Evolutionary conservation across 2,888 invertebrate genomes (phyloP).

Genomic region (Octonoba sinensis): DNA sequence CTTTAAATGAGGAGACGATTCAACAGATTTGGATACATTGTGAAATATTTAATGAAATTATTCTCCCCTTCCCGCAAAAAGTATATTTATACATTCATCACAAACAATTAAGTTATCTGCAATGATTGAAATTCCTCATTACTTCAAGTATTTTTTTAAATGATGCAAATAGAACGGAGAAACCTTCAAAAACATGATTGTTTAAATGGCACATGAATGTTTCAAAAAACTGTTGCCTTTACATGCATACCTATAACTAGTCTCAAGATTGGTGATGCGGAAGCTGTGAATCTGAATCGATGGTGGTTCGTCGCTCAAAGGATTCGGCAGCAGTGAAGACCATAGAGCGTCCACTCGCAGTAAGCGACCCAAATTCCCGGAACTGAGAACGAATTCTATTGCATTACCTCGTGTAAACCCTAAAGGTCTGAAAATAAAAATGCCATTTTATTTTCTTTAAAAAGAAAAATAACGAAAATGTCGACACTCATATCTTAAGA

Average conservation of each 20-base stretch:
- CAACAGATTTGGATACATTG: too few relatives aligned
- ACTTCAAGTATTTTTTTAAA: too few relatives aligned
- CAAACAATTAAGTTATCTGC: too few relatives aligned
- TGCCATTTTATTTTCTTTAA: not conserved
- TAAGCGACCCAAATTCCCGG: constrained; percentile 54
- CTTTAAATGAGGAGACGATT: too few relatives aligned
- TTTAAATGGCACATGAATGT: too few relatives aligned
- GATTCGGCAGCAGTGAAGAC: constrained; percentile 30
- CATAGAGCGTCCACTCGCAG: constrained; percentile 54
- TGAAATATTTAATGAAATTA: too few relatives aligned
- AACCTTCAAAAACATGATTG: too few relatives aligned
- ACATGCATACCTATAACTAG: constrained; percentile 55
- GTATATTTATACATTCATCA: too few relatives aligned
- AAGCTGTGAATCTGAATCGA: constrained; percentile 47
- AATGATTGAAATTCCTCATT: too few relatives aligned
- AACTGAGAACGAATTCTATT: constrained; percentile 76
- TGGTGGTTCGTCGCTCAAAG: constrained; percentile 12
- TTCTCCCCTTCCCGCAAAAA: too few relatives aligned
- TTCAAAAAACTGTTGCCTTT: too few relatives aligned
- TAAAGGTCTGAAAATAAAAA: constrained; percentile 36
- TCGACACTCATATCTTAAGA: not conserved
- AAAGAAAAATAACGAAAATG: too few relatives aligned
- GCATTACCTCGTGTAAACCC: constrained; percentile 69
- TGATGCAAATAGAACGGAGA: not conserved
- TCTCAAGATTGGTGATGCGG: constrained; percentile 60